phyloP scores from a whole-genome alignment of 2,113 vertebrate genomes.

The Dendropsophus ebraccatus region DNA sequence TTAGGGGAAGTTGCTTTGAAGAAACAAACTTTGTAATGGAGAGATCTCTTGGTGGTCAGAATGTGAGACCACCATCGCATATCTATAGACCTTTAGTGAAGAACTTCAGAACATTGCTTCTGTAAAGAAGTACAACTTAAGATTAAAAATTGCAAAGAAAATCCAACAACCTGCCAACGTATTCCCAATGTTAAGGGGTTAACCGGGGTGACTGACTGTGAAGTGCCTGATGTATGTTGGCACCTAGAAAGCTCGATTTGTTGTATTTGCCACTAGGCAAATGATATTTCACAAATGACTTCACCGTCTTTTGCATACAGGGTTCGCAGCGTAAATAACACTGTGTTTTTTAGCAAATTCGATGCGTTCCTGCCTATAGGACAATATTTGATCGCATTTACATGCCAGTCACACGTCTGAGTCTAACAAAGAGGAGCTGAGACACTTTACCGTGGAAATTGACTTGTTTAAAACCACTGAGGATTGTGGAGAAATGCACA shows the following conservation, averaged over 20 bases:
- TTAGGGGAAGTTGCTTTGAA: too few species aligned
- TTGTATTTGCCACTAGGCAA: constrained; percentile 10
- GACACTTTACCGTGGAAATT: background rate
- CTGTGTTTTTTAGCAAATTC: constrained; percentile 26
- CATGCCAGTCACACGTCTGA: constrained; percentile 9
- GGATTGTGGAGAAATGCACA: too few species aligned
- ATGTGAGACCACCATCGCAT: too few species aligned
- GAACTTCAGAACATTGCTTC: too few species aligned
- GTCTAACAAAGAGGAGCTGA: too few species aligned
- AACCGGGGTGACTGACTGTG: background rate
- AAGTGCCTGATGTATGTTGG: background rate
- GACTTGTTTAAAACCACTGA: too few species aligned
- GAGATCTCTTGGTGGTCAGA: too few species aligned
- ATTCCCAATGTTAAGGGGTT: background rate
- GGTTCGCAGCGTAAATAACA: background rate
- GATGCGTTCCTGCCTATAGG: background rate
- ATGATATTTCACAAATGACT: constrained; percentile 11
- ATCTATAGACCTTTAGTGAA: too few species aligned
- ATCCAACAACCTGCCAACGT: too few species aligned
- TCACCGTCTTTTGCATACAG: constrained; percentile 17
- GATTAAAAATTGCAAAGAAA: too few species aligned
- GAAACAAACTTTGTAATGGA: too few species aligned
- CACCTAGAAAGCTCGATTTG: background rate
- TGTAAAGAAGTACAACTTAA: too few species aligned
- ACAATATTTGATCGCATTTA: constrained; percentile 34